phyloP scores from a whole-genome alignment of 2,113 vertebrate species.

The Theristicus caerulescens region DNA sequence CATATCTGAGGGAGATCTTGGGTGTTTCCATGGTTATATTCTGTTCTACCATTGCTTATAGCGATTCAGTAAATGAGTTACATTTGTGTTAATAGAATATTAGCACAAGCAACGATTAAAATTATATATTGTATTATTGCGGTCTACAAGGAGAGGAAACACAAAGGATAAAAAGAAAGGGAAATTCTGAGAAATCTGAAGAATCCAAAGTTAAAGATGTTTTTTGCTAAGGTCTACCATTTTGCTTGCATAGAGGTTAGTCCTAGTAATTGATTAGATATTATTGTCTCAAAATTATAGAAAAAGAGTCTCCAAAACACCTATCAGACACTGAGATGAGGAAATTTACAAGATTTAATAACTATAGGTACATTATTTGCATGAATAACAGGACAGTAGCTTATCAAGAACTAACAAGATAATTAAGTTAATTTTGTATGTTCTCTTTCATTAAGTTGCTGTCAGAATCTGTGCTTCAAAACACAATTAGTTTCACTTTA shows the following conservation, averaged over 20 bases:
- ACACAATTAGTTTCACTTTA: neutral
- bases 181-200: neutral
- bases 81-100: neutral
- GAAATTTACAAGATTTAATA: neutral
- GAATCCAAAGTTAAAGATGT: neutral
- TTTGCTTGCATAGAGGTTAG: neutral
- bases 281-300: neutral
- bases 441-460: neutral
- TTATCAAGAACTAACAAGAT: neutral
- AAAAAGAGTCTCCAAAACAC: neutral
- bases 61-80: neutral
- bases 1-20: neutral
- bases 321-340: neutral
- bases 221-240: neutral
- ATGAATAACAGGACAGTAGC: neutral
- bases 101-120: neutral
- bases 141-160: neutral
- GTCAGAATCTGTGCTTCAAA: neutral
- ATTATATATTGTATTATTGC: neutral
- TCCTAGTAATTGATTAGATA: neutral
- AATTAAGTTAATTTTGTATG: neutral
- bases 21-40: slow-evolving; percentile 27
- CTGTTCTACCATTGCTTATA: neutral
- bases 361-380: neutral
- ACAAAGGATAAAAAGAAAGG: neutral